Percentiles rank a stretch among this genome's conserved stretches.
Evolutionary conservation across 2,797 vertebrate genomes (phyloP).

Genomic region (Intellagama lesueurii): DNA sequence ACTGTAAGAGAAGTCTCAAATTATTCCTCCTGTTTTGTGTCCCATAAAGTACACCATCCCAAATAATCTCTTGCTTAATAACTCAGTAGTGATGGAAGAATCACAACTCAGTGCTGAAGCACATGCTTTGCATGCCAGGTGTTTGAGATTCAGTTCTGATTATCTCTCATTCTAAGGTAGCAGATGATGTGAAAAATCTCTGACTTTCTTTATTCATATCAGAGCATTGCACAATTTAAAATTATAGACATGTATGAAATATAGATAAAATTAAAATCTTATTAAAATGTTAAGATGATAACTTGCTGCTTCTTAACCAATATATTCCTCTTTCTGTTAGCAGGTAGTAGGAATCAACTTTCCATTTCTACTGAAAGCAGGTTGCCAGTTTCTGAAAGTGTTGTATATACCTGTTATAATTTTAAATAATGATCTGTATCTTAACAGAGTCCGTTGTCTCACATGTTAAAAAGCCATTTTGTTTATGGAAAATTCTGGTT

Average conservation of each 20-base stretch:
- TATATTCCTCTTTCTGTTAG: neutral
- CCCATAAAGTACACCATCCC: neutral
- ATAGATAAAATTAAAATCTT: too few species aligned
- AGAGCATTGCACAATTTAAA: too few species aligned
- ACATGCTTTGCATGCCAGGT: neutral
- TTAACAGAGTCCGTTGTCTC: neutral
- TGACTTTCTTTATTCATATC: neutral
- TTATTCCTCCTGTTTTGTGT: neutral
- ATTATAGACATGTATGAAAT: too few species aligned
- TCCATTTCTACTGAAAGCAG: neutral
- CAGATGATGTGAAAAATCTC: neutral
- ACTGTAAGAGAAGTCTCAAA: neutral
- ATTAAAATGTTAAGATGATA: neutral
- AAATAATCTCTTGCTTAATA: neutral
- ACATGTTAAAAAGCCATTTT: neutral
- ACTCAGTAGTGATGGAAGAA: neutral
- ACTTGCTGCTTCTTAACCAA: too few species aligned
- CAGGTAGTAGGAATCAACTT: neutral
- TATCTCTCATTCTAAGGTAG: neutral
- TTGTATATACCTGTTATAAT: neutral
- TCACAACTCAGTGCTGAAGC: neutral
- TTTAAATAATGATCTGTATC: neutral
- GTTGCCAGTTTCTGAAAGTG: neutral
- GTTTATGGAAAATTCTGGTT: neutral
- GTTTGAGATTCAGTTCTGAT: neutral